Evolutionary conservation across 1,140 invertebrate species (phyloP).

Genomic region (Drosophila mojavensis): DNA sequence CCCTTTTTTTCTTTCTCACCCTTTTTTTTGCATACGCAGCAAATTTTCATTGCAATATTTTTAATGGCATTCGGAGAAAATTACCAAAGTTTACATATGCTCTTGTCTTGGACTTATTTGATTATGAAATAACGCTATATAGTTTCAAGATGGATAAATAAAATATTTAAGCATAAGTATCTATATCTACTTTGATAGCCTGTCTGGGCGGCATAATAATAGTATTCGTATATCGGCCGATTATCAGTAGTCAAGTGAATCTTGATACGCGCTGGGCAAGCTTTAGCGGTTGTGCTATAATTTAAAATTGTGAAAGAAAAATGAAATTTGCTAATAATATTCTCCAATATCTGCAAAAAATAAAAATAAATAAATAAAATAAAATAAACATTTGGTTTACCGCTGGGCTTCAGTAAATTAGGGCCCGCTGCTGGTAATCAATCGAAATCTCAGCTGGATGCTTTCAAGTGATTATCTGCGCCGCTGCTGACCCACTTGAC

Average conservation of each 20-base stretch:
- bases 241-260: too few species aligned
- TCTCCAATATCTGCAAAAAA: too few species aligned
- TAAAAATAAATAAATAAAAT: too few species aligned
- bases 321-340: too few species aligned
- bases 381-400: too few species aligned
- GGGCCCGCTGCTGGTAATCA: slow-evolving; percentile 14
- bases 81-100: slow-evolving; percentile 1
- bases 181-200: background rate
- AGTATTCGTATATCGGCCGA: background rate
- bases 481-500: slow-evolving; percentile 30
- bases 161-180: background rate
- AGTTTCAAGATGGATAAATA: background rate
- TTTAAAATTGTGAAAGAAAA: too few species aligned
- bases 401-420: background rate
- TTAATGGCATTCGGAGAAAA: slow-evolving; percentile 17
- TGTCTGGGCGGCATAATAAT: background rate
- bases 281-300: too few species aligned
- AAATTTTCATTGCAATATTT: slow-evolving; percentile 38
- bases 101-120: background rate
- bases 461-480: slow-evolving; percentile 56
- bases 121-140: background rate
- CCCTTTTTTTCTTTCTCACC: too few species aligned
- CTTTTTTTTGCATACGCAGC: slow-evolving; percentile 36
- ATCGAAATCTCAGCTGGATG: slow-evolving; percentile 45
- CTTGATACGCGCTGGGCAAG: too few species aligned